phyloP scores from a whole-genome alignment of 2,797 vertebrate genomes.

The Gymnodraco acuticeps region DNA sequence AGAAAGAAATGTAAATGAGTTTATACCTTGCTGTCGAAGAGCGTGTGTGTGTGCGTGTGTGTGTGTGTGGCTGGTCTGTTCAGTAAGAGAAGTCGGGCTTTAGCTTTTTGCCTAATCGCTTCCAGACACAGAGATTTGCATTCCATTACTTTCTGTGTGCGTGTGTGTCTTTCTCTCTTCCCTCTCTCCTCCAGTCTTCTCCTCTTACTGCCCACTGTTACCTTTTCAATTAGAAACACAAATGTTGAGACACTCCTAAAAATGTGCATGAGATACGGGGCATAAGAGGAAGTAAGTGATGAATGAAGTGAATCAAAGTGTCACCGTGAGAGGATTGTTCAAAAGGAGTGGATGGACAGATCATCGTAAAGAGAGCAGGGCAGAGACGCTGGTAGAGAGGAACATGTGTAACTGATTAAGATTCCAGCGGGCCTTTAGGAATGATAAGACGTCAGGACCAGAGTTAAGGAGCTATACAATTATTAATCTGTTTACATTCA shows the following conservation, averaged over 20 bases:
- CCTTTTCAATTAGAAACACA: conserved; percentile 69
- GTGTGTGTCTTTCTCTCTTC: conserved; percentile 8
- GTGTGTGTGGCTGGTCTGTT: conserved; percentile 38
- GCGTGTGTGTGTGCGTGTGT: conserved; percentile 24
- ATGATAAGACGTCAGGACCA: conserved; percentile 31
- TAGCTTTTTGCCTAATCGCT: conserved; percentile 73
- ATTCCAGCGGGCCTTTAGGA: conserved; percentile 51
- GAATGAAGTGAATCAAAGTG: conserved; percentile 75
- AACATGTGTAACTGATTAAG: conserved; percentile 69
- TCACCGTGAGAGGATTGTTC: conserved; percentile 55
- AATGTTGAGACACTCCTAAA: conserved; percentile 50
- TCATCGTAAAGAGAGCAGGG: conserved; percentile 30
- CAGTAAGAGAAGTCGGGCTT: conserved; percentile 68
- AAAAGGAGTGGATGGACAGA: conserved; percentile 39
- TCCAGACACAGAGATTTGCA: conserved; percentile 76
- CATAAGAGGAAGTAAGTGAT: conserved; percentile 66
- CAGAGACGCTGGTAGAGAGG: conserved; percentile 26
- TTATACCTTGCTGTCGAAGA: background rate
- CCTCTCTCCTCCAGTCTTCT: conserved; percentile 1
- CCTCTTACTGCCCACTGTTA: conserved; percentile 36
- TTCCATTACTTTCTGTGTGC: conserved; percentile 53
- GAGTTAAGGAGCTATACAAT: conserved; percentile 18
- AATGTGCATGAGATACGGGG: conserved; percentile 33
- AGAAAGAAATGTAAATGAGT: background rate
- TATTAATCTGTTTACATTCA: background rate